Conservation (phyloP, 1,140 invertebrate species). For the Drosophila ficusphila region DNA sequence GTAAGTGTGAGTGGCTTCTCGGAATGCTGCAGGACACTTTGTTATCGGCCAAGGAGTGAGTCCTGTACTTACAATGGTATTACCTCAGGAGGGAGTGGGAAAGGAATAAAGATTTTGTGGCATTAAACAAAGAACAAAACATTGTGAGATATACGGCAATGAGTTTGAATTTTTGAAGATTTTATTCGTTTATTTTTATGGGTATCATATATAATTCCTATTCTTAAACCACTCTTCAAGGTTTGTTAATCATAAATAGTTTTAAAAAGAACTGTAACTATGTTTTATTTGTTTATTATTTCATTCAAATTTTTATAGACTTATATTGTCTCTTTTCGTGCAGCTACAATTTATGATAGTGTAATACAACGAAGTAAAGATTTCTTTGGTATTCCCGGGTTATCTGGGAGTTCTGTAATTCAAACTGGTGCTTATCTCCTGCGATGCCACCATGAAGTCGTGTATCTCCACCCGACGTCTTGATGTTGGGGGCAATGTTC, state of each 20-base stretch:
- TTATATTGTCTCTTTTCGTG: too few species aligned
- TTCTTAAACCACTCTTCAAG: too few species aligned
- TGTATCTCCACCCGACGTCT: constrained; percentile 18
- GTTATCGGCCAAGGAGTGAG: constrained; percentile 19
- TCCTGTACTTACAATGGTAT: constrained; percentile 33
- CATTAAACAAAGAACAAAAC: neutral
- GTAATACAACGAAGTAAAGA: neutral
- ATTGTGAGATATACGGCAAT: neutral
- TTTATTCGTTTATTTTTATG: too few species aligned
- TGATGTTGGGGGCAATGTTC: constrained; percentile 25
- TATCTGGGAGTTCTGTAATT: constrained; percentile 7
- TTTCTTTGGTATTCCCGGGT: neutral
- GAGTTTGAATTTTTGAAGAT: neutral
- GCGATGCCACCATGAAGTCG: constrained; percentile 35
- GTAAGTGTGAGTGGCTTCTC: constrained; percentile 24
- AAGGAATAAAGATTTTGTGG: neutral
- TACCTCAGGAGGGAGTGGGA: constrained; percentile 1
- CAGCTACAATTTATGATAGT: neutral
- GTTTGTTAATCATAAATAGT: too few species aligned
- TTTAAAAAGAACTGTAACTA: too few species aligned
- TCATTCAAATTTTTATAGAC: neutral
- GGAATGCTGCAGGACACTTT: constrained; percentile 29
- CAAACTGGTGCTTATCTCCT: constrained; percentile 17
- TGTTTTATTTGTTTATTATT: neutral
- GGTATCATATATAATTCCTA: too few species aligned